These are phyloP conservation scores for Furnarius figulus DNA, from an alignment of 2,113 vertebrate species.

Conservation along the genomic window DNA sequence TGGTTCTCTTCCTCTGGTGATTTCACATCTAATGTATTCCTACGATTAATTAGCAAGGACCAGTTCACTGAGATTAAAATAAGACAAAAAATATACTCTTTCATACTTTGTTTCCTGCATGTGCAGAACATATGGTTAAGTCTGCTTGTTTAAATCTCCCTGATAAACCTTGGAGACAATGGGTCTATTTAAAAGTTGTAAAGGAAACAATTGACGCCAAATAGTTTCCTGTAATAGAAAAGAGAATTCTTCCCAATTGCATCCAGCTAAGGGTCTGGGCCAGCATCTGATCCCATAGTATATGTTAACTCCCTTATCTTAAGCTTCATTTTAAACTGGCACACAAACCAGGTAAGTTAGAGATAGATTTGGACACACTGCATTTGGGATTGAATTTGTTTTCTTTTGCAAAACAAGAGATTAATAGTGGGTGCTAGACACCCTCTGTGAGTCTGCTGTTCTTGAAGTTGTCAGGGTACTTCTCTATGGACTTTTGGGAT, in stretches of 20 bases:
- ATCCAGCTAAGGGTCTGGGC: neutral
- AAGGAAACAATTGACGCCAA: neutral
- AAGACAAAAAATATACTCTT: neutral
- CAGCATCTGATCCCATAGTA: neutral
- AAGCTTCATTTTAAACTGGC: neutral
- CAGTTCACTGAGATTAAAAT: neutral
- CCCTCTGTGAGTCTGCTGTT: neutral
- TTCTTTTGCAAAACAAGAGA: neutral
- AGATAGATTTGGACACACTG: neutral
- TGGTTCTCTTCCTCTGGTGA: neutral
- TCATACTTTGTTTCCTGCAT: neutral
- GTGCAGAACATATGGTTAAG: neutral
- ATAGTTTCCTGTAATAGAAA: slow-evolving; percentile 27
- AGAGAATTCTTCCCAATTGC: neutral
- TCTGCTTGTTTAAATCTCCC: neutral
- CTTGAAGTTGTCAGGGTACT: neutral
- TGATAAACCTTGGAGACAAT: neutral
- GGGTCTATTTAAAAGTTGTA: neutral
- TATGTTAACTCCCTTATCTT: neutral
- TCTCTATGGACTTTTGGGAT: neutral
- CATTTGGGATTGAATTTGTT: neutral
- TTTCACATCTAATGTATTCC: neutral
- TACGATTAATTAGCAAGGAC: neutral
- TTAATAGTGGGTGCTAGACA: neutral
- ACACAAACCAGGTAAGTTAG: neutral